phyloP scores from a whole-genome alignment of 2,888 invertebrate species.

The Tetragonisca angustula region DNA sequence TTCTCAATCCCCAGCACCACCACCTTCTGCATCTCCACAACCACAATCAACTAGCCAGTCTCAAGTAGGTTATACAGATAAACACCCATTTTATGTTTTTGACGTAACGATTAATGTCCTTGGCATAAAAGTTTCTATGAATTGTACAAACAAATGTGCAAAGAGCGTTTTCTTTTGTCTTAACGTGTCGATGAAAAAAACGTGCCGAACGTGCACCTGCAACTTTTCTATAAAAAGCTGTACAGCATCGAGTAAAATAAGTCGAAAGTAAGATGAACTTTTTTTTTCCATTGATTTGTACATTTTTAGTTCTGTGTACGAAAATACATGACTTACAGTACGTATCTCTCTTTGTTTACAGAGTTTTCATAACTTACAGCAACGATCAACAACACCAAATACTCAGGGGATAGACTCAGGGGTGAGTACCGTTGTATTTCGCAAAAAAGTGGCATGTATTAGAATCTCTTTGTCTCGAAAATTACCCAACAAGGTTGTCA shows the following conservation, averaged over 20 bases:
- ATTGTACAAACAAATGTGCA: background rate
- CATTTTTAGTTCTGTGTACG: background rate
- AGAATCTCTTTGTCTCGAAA: background rate
- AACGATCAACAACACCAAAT: constrained; percentile 91
- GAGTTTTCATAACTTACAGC: constrained; percentile 90
- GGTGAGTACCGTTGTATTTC: constrained; percentile 85
- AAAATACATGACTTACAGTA: background rate
- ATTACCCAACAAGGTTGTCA: background rate
- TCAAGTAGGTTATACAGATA: constrained; percentile 71
- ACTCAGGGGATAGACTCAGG: constrained; percentile 91
- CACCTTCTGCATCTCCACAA: constrained; percentile 82
- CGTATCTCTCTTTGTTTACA: constrained; percentile 79
- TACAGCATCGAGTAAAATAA: background rate
- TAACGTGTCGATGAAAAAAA: background rate
- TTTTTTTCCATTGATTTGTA: background rate
- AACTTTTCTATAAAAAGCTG: background rate
- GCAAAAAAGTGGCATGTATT: constrained; percentile 3
- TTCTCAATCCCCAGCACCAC: constrained; percentile 83
- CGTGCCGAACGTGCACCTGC: background rate
- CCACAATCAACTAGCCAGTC: constrained; percentile 80
- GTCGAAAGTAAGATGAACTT: background rate
- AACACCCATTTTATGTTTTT: background rate
- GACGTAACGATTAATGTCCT: background rate
- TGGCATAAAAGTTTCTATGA: background rate
- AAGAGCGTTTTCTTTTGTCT: background rate